Evolutionary conservation across 2,888 invertebrate species (phyloP).

Genomic region (Idaea straminata): DNA sequence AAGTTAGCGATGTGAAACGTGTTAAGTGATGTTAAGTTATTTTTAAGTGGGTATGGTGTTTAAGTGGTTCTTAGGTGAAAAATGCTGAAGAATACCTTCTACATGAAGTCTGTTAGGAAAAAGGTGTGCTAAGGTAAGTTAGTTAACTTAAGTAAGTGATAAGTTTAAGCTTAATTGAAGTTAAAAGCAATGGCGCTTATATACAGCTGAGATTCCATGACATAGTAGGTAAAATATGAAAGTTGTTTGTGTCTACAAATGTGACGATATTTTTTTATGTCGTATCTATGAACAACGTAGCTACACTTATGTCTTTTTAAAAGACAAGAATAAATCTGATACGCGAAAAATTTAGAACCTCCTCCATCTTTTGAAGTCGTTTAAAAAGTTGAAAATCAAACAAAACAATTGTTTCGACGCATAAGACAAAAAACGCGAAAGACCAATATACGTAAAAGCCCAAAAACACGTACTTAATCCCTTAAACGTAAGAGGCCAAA

Average conservation of each 20-base stretch:
- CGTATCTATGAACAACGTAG: too few relatives aligned
- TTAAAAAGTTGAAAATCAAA: too few relatives aligned
- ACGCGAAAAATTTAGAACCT: too few relatives aligned
- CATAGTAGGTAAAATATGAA: not conserved
- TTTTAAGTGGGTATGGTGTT: constrained; percentile 23
- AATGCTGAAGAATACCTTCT: constrained; percentile 70
- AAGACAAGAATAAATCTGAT: too few relatives aligned
- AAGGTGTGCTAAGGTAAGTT: constrained; percentile 42
- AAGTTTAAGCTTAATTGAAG: not conserved
- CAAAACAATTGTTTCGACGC: too few relatives aligned
- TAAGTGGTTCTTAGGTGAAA: constrained; percentile 44
- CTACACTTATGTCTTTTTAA: too few relatives aligned
- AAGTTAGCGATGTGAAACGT: constrained; percentile 44
- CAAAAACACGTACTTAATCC: too few relatives aligned
- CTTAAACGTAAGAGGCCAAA: too few relatives aligned
- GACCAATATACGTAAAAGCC: too few relatives aligned
- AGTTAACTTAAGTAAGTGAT: constrained; percentile 55
- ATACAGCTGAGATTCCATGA: not conserved
- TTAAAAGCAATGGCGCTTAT: not conserved
- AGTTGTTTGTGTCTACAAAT: not conserved
- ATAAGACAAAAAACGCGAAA: too few relatives aligned
- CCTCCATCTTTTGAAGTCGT: too few relatives aligned
- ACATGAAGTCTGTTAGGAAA: constrained; percentile 73
- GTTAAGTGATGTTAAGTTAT: constrained; percentile 40
- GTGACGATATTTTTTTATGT: not conserved